Base-by-base conservation (phyloP, 64 coral and sea anemone genomes). In the Actinia equina region DNA sequence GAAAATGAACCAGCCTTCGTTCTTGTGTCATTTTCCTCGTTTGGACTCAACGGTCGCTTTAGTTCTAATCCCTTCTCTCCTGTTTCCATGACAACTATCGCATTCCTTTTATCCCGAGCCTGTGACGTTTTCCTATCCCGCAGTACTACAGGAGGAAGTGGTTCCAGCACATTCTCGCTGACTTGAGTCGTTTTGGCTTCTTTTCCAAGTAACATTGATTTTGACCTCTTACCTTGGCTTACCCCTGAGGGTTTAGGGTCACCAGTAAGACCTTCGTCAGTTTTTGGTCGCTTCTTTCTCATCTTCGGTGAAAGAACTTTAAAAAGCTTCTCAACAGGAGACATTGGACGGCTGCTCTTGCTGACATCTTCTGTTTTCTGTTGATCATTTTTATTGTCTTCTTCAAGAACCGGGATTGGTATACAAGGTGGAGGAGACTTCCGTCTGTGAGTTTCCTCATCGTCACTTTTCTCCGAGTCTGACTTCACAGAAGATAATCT, bases 221-320 rank as follows among this genome's bases (percentile, higher is more conserved):
- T 96, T 63, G 84, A 81, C 0, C 90, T 44, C 64, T 87, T 92
- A 3, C 86, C 25, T 62, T 49, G 90, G 20, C 85, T 26, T 22
- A 20, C 44, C 11, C 37, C 45, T 10, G 44, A 44, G 6, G 89
- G 44, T 27, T 70, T 77, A 15, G 71, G 16, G 30, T 22, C 17
- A 8, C 45, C 80, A 11, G 90, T 85, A 44, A 92, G 84, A 12
- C 90, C 77, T 25, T 92, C 90, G 77, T 89, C 89, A 76, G 94
- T 97, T 84, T 90, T 97, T 25, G 94, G 91, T n/a, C 94, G 56
- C 71, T 97, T 92, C 84, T 89, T 97, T 88, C 51, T 88, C 15
- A 49, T 44, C 61, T 97, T 97, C 2, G 94, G 94, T 1, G 94
- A 97, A 22, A 97, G 89, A 41, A 93, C 94, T 83, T 87, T 89